phyloP scores from a whole-genome alignment of 2,888 invertebrate genomes.

The Mesorhabditis spiculigera region DNA sequence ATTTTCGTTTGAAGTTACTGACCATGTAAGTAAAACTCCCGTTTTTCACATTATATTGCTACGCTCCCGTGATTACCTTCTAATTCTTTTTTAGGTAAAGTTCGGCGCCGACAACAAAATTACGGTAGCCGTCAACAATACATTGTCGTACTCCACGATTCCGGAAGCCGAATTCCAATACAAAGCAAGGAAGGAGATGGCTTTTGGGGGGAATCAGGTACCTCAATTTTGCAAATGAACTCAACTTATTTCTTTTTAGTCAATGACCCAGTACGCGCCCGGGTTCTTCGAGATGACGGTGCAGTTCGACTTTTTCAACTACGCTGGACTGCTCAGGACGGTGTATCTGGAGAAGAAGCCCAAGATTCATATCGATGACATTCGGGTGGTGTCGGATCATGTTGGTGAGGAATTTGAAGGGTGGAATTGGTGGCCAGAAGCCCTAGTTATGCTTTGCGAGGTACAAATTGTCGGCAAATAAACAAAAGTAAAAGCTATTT shows the following conservation, averaged over 20 bases:
- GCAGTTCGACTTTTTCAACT: conserved; percentile 95
- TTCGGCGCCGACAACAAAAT: conserved; percentile 35
- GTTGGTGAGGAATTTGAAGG: conserved; percentile 12
- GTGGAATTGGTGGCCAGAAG: too few relatives aligned
- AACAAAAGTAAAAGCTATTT: too few relatives aligned
- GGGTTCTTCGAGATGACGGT: conserved; percentile 73
- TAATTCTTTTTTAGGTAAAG: too few relatives aligned
- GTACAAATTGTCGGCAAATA: too few relatives aligned
- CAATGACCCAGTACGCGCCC: conserved; percentile 64
- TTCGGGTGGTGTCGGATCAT: conserved; percentile 33
- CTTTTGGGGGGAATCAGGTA: not conserved
- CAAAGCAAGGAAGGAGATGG: conserved; percentile 23
- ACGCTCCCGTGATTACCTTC: too few relatives aligned
- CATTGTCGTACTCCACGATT: conserved; percentile 77
- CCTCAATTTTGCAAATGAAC: not conserved
- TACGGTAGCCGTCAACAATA: conserved; percentile 85
- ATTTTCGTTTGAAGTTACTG: conserved; percentile 80
- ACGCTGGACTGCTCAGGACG: conserved; percentile 91
- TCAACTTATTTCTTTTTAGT: not conserved
- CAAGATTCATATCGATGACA: conserved; percentile 42
- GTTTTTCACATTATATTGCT: not conserved
- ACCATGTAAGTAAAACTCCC: conserved; percentile 51
- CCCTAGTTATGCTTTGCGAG: too few relatives aligned
- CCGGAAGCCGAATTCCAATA: conserved; percentile 76
- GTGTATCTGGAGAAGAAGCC: conserved; percentile 87